Base-by-base conservation (phyloP, 2,888 invertebrate species). In the Mythimna ferrago region DNA sequence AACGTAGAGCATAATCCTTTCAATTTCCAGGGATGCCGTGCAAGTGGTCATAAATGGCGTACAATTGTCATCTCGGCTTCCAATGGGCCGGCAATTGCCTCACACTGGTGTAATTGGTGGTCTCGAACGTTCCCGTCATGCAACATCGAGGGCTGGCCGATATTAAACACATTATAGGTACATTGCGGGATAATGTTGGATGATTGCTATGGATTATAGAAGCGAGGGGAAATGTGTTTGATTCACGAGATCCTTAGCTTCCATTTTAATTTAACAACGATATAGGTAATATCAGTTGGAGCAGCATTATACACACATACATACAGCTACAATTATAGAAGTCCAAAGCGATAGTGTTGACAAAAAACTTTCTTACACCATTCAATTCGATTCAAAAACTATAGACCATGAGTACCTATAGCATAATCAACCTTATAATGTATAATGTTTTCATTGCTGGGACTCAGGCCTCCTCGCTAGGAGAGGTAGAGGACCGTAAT, bases 51-150 rank as follows among this genome's bases (percentile, higher is more conserved):
- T 89, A 89, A 92, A 89, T 88, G 90, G 86, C 68, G 58, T 68
- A 88, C 93, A 93, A 93, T 93, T 91, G 90, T 77, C 81, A 76
- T 83, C 79, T 85, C 84, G 87, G 66, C 73, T 74, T 71, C 82
- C 85, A 88, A 86, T 81, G 76, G 72, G n/a, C 80, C 70, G 78
- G 69, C 93, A 92, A 93, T 93, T 92, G 93, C 87, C 85, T 83
- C 82, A 91, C 91, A 89, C 87, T 89, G 84, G 78, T 84, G 88
- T 90, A 91, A 93, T 92, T 92, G 92, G 90, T 87, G 82, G 66
- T 87, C 84, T 86, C 86, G 81, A 84, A 86, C 85, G 81, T 78
- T 83, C 82, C 77, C 58, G 70, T 65, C 78, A 78, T 72, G 82
- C 75, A 75, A 78, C 66, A 72, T 73, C 32, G 71, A 80, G 75